Evolutionary conservation across 2,113 vertebrate genomes (phyloP).

Genomic region (Ascaphus truei): DNA sequence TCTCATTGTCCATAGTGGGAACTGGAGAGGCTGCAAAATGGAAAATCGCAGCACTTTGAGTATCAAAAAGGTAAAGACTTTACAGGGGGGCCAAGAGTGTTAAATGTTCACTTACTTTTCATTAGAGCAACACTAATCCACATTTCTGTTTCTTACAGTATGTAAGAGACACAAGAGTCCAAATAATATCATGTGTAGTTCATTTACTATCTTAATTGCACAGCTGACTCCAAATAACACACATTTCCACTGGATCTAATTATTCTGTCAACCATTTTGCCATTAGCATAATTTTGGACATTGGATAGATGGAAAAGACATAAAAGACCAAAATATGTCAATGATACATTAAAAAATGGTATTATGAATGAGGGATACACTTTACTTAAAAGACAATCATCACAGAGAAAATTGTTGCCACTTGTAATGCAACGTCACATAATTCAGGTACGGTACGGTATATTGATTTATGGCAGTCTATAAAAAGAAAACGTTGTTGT

Average conservation of each 20-base stretch:
- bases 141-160: too few species aligned
- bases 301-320: neutral
- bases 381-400: neutral
- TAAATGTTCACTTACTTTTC: too few species aligned
- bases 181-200: neutral
- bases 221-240: neutral
- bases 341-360: neutral
- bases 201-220: neutral
- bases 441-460: neutral
- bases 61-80: too few species aligned
- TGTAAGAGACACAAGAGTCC: too few species aligned
- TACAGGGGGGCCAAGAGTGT: too few species aligned
- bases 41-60: too few species aligned
- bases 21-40: too few species aligned
- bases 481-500: conserved; percentile 3
- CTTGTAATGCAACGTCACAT: neutral
- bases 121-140: too few species aligned
- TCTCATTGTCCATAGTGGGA: too few species aligned
- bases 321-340: neutral
- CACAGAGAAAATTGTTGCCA: neutral
- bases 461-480: neutral
- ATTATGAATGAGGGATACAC: neutral
- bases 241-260: too few species aligned
- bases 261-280: neutral
- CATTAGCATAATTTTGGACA: neutral